Base-by-base conservation (phyloP, 1,140 invertebrate species). In the Rhynchophorus ferrugineus region DNA sequence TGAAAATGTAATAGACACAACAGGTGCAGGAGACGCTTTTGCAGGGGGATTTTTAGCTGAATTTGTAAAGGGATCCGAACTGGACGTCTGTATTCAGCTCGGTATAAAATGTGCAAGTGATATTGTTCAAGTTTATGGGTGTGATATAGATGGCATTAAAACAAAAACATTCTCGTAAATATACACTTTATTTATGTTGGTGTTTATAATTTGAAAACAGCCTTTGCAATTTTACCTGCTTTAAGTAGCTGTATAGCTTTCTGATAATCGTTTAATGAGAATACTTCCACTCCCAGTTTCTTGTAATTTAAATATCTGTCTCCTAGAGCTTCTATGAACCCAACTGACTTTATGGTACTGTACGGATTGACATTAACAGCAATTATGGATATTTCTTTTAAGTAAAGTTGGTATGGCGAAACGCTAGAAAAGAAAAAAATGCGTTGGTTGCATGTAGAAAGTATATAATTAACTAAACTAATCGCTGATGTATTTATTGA, bases 21-120 rank as follows among this genome's bases (percentile, higher is more conserved):
- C 50, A 13, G 87, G 84, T 16, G 85, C 87, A 37, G 87, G 87
- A 6, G 87, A 89, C 72, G 76, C 85, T 17, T 83, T 89, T 66
- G 82, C 81, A 20, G 85, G 85, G 56, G 87, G 85, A 11, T 89
- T 87, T 64, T 63, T 89, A 35, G 75, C 83, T 20, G 77, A 59
- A 61, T 61, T 68, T 60, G 45, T 71, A 60, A 33, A 56, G n/a
- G 48, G 49, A 20, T 33, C 47, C 16, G 47, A 58, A 22, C 35
- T 71, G 7, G 59, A 57, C 20, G 62, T 68, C 14, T 65, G 70
- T 49, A 58, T 71, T 2, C 61, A 62, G 17, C 47, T 59, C 47
- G 73, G 63, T 5, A 49, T 53, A 35, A 18, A 2, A 14, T 57
- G 38, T 33, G 52, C 59, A 37, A 44, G 36, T 2, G 20, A 36